Conservation (phyloP, 2,888 invertebrate genomes). For the Harpalus rufipes region DNA sequence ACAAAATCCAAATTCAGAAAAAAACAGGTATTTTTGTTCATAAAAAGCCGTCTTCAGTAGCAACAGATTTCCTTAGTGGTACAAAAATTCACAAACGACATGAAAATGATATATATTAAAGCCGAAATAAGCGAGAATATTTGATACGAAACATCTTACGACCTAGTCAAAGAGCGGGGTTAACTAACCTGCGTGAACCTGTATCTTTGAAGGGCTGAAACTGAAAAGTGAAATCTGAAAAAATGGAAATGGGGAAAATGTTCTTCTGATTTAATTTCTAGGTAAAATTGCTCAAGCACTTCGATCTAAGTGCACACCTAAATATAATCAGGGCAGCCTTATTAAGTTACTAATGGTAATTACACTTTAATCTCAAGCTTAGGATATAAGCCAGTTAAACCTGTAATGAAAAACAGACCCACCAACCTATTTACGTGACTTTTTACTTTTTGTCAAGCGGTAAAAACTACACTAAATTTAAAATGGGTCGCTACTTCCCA, state of each 20-base stretch:
- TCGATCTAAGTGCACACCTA: slow-evolving; percentile 47
- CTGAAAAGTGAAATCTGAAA: neutral
- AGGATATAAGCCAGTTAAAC: slow-evolving; percentile 54
- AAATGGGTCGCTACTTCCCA: slow-evolving; percentile 5
- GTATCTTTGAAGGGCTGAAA: slow-evolving; percentile 9
- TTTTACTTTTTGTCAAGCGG: slow-evolving; percentile 22
- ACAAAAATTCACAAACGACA: slow-evolving; percentile 18
- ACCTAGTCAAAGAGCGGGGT: slow-evolving; percentile 37
- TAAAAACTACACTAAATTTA: slow-evolving; percentile 41
- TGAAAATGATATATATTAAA: slow-evolving; percentile 41
- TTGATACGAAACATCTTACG: slow-evolving; percentile 37
- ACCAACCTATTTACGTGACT: slow-evolving; percentile 22
- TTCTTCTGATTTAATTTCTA: slow-evolving; percentile 41
- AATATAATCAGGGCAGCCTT: slow-evolving; percentile 46
- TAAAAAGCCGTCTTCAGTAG: slow-evolving; percentile 18
- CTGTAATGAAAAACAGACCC: slow-evolving; percentile 51
- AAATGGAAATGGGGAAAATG: slow-evolving; percentile 35
- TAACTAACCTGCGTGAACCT: slow-evolving; percentile 25
- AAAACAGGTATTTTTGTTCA: slow-evolving; percentile 24
- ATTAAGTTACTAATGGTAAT: slow-evolving; percentile 54
- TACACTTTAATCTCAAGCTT: slow-evolving; percentile 51
- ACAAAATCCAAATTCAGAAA: slow-evolving; percentile 23
- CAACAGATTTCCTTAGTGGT: slow-evolving; percentile 33
- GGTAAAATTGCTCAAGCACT: slow-evolving; percentile 23
- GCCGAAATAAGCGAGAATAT: neutral